Evolutionary conservation across 35 echinoderm and acorn worm genomes (phyloP), one percentile per base, ranked within the genome.

Genomic region (Amphiura filiformis): DNA sequence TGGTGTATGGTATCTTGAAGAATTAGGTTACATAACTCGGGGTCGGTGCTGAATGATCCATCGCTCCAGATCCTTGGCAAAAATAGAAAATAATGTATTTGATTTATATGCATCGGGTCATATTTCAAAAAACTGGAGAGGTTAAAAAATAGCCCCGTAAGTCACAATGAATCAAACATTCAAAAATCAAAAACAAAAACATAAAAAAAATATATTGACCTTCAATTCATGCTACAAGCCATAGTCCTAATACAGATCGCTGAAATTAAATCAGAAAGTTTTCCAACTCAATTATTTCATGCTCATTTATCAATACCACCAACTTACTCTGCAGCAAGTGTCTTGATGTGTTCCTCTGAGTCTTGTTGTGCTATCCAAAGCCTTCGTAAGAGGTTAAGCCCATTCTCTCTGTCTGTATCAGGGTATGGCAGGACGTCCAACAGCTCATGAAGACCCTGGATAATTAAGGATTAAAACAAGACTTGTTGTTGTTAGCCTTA

Each of bases 271-370:
- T 20, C 77, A 33, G 34, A 22, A 22, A n/a, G 23, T 36, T 36
- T 33, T 79, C 35, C 1, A 31, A 79, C 23, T 20, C 23, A 20
- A 22, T 33, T 79, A 2, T 23, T 28, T 79, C 33, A 28, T 32
- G 33, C 65, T 75, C 33, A 32, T 75, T 30, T 22, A 75, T 20
- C 0, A 75, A 75, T 32, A n/a, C n/a, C n/a, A n/a, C n/a, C 22
- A 32, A 85, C 92, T 97, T 87, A 98, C 96, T 94, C 89, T 78
- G 87, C 87, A 56, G 96, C 96, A 12, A 94, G 35, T 56, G 56
- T 76, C 78, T 82, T 83, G n/a, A 92, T 83, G 65, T 83, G 79
- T 38, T 91, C 84, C 35, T 98, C 91, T 13, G 88, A 39, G 80
- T 98, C 96, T 12, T 92, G 56, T 64, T 88, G 94, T 26, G 92